Conservation (phyloP, 37 sponge, comb jelly and placozoan species). For the Mnemiopsis leidyi region DNA sequence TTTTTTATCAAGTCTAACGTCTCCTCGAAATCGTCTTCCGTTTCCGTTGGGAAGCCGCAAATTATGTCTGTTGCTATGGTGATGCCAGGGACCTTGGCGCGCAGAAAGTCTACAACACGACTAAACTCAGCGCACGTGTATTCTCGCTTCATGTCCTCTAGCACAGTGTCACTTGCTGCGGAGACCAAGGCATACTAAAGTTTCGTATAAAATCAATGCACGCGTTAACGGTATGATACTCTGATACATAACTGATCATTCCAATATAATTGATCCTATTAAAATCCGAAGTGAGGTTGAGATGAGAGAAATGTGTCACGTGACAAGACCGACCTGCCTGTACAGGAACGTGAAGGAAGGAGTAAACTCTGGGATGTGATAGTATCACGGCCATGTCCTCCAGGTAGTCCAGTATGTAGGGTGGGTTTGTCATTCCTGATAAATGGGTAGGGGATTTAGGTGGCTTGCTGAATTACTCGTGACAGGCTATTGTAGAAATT, state of each 20-base stretch:
- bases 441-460: no score
- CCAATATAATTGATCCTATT: no score
- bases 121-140: slow-evolving; percentile 82
- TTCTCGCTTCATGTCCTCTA: slow-evolving; percentile 93
- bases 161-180: slow-evolving; percentile 73
- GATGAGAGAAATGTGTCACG: no score
- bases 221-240: no score
- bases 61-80: slow-evolving; percentile 99
- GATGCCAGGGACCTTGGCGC: slow-evolving; percentile 82
- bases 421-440: slow-evolving; percentile 93
- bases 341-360: slow-evolving; percentile 96
- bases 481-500: no score
- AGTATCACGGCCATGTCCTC: slow-evolving; percentile 88
- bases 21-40: slow-evolving; percentile 78
- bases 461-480: no score
- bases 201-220: no score
- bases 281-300: no score
- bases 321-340: slow-evolving; percentile 85
- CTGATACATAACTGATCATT: no score
- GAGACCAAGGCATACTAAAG: no score
- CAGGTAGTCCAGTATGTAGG: slow-evolving; percentile 92
- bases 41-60: slow-evolving; percentile 97
- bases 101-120: slow-evolving; percentile 80
- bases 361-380: slow-evolving; percentile 86
- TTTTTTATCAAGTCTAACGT: slow-evolving; percentile 74